Base-by-base conservation (phyloP, 1,140 invertebrate genomes). In the Drosophila quadrilineata region DNA sequence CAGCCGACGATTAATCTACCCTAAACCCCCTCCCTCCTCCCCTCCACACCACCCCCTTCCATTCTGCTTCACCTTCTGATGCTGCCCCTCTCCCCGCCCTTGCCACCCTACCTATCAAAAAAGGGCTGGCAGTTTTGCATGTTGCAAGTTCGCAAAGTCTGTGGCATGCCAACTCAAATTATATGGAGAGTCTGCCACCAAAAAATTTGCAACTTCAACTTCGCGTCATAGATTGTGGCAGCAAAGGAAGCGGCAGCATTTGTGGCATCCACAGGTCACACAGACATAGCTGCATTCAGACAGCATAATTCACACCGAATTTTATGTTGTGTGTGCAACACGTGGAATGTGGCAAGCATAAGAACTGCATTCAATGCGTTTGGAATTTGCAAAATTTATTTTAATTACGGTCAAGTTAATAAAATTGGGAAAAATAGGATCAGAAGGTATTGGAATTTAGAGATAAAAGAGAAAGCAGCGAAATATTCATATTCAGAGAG, bases 111-210 rank as follows among this genome's bases (percentile, higher is more conserved):
- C 41, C 40, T 24, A 29, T 41, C 28, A 6, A 71, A 68, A 69
- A 69, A 59, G 54, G 66, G 22, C 50, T 9, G 41, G 31, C 50
- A 41, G 71, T 82, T 84, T 85, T 84, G 77, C 77, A 82, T 82
- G 69, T 73, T 73, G 77, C 74, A 77, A 76, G 48, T 43, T 59
- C 52, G 52, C 28, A 17, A 16, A 6, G 5, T 14, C n/a, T 59
- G 28, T 62, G 73, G 77, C 65, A 82, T 82, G 76, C 67, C 16
- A n/a, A 24, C 31, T 35, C 17, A 72, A 74, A 70, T 71, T 71
- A 62, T 62, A 66, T 50, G 45, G 21, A 19, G 16, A 17, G 29
- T 10, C 16, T 1, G 41, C 46, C 69, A 36, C 21, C 58, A 64
- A 63, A 79, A 75, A 67, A 64, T 29, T 38, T 33, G 10, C n/a